Conservation (phyloP, 2,113 vertebrate species). For the Manacus vitellinus region DNA sequence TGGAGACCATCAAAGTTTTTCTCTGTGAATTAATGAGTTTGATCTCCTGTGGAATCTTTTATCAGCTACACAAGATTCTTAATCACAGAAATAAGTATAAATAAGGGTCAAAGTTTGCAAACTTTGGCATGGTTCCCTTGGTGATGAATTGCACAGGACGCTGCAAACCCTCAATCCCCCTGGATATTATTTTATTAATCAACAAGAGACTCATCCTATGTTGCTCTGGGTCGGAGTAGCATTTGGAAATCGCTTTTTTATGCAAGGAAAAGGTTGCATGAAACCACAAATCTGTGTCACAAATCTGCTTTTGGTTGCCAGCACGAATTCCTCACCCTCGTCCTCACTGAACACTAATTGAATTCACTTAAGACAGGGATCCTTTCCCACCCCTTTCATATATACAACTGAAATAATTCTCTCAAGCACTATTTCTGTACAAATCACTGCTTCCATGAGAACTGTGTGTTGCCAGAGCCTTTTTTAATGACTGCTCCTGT, state of each 20-base stretch:
- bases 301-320: not conserved
- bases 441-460: not conserved
- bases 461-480: not conserved
- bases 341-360: accelerated
- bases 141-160: not conserved
- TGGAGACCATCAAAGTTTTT: not conserved
- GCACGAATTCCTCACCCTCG: not conserved
- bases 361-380: not conserved
- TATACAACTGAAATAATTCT: accelerated
- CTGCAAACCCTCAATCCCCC: not conserved
- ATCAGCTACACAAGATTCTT: not conserved
- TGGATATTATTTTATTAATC: not conserved
- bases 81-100: not conserved
- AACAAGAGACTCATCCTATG: not conserved
- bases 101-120: not conserved
- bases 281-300: not conserved
- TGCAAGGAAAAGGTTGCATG: not conserved
- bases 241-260: accelerated
- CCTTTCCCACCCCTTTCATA: not conserved
- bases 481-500: not conserved
- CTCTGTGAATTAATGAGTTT: not conserved
- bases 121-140: not conserved
- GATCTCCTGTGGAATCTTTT: not conserved
- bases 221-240: not conserved
- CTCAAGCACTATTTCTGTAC: not conserved